Conservation (phyloP, 2,113 vertebrate species). For the Oxyruncus cristatus region DNA sequence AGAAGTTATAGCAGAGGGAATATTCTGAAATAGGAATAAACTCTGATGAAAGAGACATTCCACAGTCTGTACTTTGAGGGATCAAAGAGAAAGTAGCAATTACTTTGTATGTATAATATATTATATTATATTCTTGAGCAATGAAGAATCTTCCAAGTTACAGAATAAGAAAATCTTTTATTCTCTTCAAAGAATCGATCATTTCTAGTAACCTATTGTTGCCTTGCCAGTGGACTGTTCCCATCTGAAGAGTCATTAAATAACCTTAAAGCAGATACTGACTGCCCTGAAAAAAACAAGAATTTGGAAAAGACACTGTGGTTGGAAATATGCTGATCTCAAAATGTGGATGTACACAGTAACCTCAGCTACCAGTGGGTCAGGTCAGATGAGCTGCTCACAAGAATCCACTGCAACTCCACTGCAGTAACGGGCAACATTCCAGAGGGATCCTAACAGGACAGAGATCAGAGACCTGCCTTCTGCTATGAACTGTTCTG, state of each 20-base stretch:
- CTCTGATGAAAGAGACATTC: neutral
- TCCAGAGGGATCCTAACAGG: neutral
- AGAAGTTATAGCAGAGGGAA: neutral
- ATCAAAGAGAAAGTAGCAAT: neutral
- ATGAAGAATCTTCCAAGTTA: neutral
- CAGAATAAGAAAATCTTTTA: slow-evolving; percentile 22
- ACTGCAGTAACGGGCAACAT: neutral
- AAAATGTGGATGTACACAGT: neutral
- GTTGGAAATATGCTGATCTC: neutral
- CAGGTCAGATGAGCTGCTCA: neutral
- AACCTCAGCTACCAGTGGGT: neutral
- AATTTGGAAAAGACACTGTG: neutral
- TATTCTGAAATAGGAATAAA: neutral
- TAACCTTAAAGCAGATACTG: neutral
- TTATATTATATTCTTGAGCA: neutral
- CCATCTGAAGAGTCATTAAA: neutral
- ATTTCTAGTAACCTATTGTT: neutral
- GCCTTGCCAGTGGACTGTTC: neutral
- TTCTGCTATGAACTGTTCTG: neutral
- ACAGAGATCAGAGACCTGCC: neutral
- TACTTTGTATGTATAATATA: neutral
- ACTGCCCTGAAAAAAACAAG: neutral
- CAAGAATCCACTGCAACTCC: neutral
- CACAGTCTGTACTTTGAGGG: neutral
- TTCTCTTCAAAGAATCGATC: neutral